These are phyloP conservation scores for Schizotus pectinicornis DNA, from an alignment of 2,888 invertebrate species.

Conservation along the genomic window DNA sequence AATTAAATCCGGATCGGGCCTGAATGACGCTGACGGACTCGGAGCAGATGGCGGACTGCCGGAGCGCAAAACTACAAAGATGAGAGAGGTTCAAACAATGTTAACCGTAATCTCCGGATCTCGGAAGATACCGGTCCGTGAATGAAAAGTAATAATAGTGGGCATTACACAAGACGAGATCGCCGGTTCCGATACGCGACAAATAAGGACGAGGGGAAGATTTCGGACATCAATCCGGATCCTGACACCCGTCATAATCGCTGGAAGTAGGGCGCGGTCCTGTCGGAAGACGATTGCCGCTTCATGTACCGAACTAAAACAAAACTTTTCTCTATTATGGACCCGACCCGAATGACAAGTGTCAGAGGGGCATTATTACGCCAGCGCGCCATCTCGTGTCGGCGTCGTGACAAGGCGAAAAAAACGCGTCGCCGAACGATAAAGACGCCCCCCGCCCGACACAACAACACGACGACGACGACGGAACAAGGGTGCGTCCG, in stretches of 20 bases:
- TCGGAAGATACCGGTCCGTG: conserved; percentile 41
- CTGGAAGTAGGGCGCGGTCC: not conserved
- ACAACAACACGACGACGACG: conserved; percentile 6
- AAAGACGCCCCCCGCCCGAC: conserved; percentile 3
- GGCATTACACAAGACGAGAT: conserved; percentile 41
- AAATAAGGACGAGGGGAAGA: too few species aligned
- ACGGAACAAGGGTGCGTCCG: conserved; percentile 14
- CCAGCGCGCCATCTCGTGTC: conserved; percentile 47
- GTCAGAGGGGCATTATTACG: conserved; percentile 58
- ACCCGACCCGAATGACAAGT: conserved; percentile 56
- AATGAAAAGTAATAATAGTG: conserved; percentile 44
- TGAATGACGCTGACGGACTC: conserved; percentile 16
- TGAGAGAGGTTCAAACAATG: conserved; percentile 41
- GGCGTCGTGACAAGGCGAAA: conserved; percentile 46
- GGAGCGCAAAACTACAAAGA: conserved; percentile 41
- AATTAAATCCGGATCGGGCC: conserved; percentile 24
- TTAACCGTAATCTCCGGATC: conserved; percentile 45
- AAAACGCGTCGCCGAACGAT: conserved; percentile 29
- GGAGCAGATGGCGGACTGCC: conserved; percentile 35
- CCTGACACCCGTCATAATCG: too few species aligned
- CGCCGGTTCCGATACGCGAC: conserved; percentile 20
- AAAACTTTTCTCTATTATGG: conserved; percentile 54
- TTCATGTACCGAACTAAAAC: conserved; percentile 46
- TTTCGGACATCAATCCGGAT: too few species aligned
- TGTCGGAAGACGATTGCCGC: conserved; percentile 32